Evolutionary conservation across 1,140 invertebrate genomes (phyloP).

Genomic region (Cotesia vestalis): DNA sequence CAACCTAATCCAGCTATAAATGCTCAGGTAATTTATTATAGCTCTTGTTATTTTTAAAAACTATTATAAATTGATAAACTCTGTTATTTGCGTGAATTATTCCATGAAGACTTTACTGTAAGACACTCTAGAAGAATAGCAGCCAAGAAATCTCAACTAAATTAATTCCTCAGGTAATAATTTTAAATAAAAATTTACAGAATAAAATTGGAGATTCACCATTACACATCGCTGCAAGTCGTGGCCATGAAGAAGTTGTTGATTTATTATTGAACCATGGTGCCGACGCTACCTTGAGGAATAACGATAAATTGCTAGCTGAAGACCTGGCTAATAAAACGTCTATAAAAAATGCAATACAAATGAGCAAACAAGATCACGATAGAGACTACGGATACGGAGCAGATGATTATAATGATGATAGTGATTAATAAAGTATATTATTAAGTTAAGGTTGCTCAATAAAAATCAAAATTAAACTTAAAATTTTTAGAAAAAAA

Average conservation of each 20-base stretch:
- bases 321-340: constrained; percentile 67
- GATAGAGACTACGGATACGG: constrained; percentile 47
- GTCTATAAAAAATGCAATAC: constrained; percentile 59
- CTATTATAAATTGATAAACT: too few relatives aligned
- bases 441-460: constrained; percentile 35
- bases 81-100: too few relatives aligned
- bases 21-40: constrained; percentile 55
- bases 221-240: constrained; percentile 67
- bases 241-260: constrained; percentile 71
- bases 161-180: not conserved
- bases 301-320: constrained; percentile 68
- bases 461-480: constrained; percentile 37
- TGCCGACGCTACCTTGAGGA: constrained; percentile 67
- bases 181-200: constrained; percentile 47
- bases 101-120: too few relatives aligned
- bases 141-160: too few relatives aligned
- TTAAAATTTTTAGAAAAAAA: constrained; percentile 16
- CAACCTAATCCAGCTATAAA: constrained; percentile 61
- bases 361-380: constrained; percentile 51
- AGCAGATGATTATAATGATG: constrained; percentile 58
- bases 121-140: too few relatives aligned
- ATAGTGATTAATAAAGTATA: constrained; percentile 54
- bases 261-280: constrained; percentile 70
- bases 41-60: too few relatives aligned
- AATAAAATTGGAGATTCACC: constrained; percentile 75